Conservation (phyloP, 2,888 invertebrate genomes). For the Blastobasis lacticolella region DNA sequence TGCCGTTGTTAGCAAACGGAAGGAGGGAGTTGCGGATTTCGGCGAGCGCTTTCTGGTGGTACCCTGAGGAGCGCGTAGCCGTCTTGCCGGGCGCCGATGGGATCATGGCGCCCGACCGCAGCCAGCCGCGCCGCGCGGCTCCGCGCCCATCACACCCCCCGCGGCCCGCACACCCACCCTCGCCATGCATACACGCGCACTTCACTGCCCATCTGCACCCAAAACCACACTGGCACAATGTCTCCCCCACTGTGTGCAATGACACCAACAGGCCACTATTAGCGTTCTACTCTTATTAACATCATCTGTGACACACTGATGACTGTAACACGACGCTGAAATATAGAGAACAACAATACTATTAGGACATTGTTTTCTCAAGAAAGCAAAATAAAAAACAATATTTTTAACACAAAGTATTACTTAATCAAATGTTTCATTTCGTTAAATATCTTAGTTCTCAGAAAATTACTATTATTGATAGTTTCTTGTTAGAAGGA, state of each 20-base stretch:
- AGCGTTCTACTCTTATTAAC: too few relatives aligned
- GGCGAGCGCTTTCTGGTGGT: slow-evolving; percentile 90
- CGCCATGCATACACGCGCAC: slow-evolving; percentile 20
- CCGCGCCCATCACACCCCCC: slow-evolving; percentile 72
- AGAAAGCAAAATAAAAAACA: too few relatives aligned
- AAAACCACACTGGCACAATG: neutral
- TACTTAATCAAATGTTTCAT: too few relatives aligned
- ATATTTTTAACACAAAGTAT: too few relatives aligned
- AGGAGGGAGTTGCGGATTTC: slow-evolving; percentile 88
- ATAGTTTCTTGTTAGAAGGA: too few relatives aligned
- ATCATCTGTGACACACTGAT: too few relatives aligned
- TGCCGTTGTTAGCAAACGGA: slow-evolving; percentile 83
- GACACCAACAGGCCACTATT: too few relatives aligned
- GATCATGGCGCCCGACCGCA: slow-evolving; percentile 72
- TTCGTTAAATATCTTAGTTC: too few relatives aligned
- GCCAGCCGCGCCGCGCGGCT: slow-evolving; percentile 22
- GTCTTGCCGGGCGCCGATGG: slow-evolving; percentile 77
- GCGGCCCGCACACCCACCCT: slow-evolving; percentile 65
- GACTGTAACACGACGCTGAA: too few relatives aligned
- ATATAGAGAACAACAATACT: too few relatives aligned
- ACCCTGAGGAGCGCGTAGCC: slow-evolving; percentile 84
- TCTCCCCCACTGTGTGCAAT: neutral
- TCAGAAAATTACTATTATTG: too few relatives aligned
- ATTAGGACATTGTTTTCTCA: too few relatives aligned
- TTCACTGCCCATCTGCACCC: slow-evolving; percentile 23